Base-by-base conservation (phyloP, 2,113 vertebrate species). In the Oncorhynchus tshawytscha region DNA sequence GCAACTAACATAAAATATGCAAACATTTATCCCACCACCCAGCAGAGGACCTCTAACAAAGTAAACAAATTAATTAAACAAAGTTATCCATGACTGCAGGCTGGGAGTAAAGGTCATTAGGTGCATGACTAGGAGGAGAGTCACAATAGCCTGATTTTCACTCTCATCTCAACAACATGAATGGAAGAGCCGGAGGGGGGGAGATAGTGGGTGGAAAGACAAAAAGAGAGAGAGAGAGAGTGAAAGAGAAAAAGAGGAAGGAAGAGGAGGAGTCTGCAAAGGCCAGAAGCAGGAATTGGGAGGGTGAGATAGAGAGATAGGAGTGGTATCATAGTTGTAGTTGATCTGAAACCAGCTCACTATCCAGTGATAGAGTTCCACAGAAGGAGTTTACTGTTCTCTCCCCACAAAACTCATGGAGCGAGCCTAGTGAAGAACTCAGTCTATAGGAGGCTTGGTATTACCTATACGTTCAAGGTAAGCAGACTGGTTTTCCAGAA, bases 391-490 rank as follows among this genome's bases (percentile, higher is more conserved):
- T 22, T 22, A 62, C 11, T 29, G 59, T 76, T 70, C 49, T 54
- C 34, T 45, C 49, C 15, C 22, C 69, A 79, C 2, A 13, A 15
- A 20, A 9, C 49, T 9, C 29, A 84, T 88, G 86, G 75, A 87
- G 39, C 83, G 31, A 48, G 51, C 5, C 24, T 77, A 22, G 59
- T n/a, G 2, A 25, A 39, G n/a, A 11, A 20, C 4, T 11, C 15
- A 51, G n/a, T 57, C 51, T 51, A 13, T 71, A 16, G 2, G 20
- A 0, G 39, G 20, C 51, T 27, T 77, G 45, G 66, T 54, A 69
- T 49, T 60, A 3, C n/a, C 12, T 5, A 25, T 60, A 24, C 29
- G 49, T 27, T 67, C 12, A 67, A 86, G 89, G 88, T 91, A 76
- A 84, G 81, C 39, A 45, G 59, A 22, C 39, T 45, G 39, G 6